Evolutionary conservation across 2,113 vertebrate genomes (phyloP).

Genomic region (Delphinus delphis): DNA sequence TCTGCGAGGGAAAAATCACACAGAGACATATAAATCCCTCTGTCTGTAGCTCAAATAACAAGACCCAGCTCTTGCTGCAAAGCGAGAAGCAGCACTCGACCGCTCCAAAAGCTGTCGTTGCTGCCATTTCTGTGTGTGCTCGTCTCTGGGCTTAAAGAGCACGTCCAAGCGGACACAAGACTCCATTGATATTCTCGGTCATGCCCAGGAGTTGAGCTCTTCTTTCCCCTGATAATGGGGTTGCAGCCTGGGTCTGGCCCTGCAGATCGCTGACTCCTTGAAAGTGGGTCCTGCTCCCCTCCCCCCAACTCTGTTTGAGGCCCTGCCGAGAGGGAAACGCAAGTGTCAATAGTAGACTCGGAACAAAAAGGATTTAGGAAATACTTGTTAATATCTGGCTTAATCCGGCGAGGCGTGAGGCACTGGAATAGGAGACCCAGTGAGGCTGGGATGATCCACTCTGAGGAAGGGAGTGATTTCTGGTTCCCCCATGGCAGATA

Average conservation of each 20-base stretch:
- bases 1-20: conserved; percentile 53
- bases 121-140: conserved; percentile 53
- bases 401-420: conserved; percentile 43
- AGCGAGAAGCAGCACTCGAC: conserved; percentile 62
- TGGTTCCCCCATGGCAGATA: conserved; percentile 62
- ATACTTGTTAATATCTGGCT: conserved; percentile 58
- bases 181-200: conserved; percentile 64
- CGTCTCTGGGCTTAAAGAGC: conserved; percentile 32
- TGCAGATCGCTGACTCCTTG: conserved; percentile 47
- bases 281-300: conserved; percentile 30
- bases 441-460: conserved; percentile 36
- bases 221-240: conserved; percentile 53
- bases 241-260: conserved; percentile 41
- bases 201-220: conserved; percentile 58
- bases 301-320: neutral
- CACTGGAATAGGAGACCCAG: conserved; percentile 12
- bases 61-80: conserved; percentile 54
- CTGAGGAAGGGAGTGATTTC: conserved; percentile 62
- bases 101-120: conserved; percentile 47
- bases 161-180: conserved; percentile 29
- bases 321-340: conserved; percentile 35
- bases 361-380: conserved; percentile 53
- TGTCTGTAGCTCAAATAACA: conserved; percentile 65
- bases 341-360: conserved; percentile 56
- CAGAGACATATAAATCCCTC: conserved; percentile 65